Conservation (phyloP, 1,140 invertebrate species). For the Hydropsyche tenuis region DNA sequence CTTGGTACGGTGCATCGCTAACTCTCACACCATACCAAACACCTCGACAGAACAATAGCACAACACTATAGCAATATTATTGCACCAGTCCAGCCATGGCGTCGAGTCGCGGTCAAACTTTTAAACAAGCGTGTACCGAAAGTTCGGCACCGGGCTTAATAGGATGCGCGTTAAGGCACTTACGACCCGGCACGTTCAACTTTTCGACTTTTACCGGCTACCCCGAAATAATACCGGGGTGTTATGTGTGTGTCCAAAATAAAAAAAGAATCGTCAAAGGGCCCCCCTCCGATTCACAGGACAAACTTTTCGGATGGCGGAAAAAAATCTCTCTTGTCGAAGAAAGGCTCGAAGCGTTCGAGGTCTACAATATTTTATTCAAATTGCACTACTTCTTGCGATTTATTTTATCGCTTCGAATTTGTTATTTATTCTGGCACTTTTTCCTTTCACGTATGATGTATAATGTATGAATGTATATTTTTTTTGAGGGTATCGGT, state of each 20-base stretch:
- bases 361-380: conserved; percentile 20
- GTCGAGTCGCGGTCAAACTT: conserved; percentile 13
- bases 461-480: not conserved
- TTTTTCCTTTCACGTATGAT: not conserved
- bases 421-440: conserved; percentile 22
- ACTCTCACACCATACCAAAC: too few species aligned
- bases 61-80: too few species aligned
- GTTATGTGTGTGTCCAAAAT: not conserved
- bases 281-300: not conserved
- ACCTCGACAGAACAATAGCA: too few species aligned
- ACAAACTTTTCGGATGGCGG: not conserved
- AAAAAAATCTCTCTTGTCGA: not conserved
- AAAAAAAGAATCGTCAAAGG: conserved; percentile 2
- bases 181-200: not conserved
- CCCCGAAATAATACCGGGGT: too few species aligned
- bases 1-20: too few species aligned
- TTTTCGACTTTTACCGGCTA: too few species aligned
- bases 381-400: conserved; percentile 22
- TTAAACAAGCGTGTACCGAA: conserved; percentile 6
- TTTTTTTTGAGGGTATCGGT: not conserved
- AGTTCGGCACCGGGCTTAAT: not conserved
- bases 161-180: conserved; percentile 15
- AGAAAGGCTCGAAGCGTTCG: not conserved
- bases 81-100: not conserved
- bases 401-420: conserved; percentile 28